phyloP scores from a whole-genome alignment of 1,140 invertebrate genomes.

The Papilio machaon region DNA sequence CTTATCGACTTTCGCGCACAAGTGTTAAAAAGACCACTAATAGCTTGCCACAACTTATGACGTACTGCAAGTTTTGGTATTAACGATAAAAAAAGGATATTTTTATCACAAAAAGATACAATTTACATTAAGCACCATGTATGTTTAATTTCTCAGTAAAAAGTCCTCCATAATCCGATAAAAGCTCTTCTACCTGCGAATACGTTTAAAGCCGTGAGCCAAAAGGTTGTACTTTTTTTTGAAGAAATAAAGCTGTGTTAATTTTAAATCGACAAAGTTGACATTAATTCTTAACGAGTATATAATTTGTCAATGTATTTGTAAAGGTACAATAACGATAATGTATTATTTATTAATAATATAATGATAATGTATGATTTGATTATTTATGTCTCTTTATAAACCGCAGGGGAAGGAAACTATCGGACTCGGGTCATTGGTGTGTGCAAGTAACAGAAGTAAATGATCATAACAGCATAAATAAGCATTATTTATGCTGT shows the following conservation, averaged over 20 bases:
- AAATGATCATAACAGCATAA: too few species aligned
- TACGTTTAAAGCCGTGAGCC: constrained; percentile 37
- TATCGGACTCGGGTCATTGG: background rate
- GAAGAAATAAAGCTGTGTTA: constrained; percentile 37
- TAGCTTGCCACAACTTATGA: background rate
- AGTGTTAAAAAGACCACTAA: background rate
- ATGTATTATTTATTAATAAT: too few species aligned
- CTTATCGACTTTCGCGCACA: background rate
- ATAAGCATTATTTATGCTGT: too few species aligned
- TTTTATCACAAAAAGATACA: background rate
- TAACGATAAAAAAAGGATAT: background rate
- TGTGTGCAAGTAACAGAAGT: too few species aligned
- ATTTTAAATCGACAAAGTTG: constrained; percentile 38
- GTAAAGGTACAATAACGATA: background rate
- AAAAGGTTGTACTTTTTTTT: constrained; percentile 41
- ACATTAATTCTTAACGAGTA: constrained; percentile 34
- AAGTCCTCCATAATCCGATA: constrained; percentile 40
- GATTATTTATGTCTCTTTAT: background rate
- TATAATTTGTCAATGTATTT: constrained; percentile 26
- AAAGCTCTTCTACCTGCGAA: constrained; percentile 41
- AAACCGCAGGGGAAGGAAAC: too few species aligned
- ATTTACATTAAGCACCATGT: constrained; percentile 25
- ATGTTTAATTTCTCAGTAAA: constrained; percentile 27
- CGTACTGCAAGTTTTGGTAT: background rate
- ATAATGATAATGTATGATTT: background rate